Conservation (phyloP, 2,888 invertebrate species). For the Dicycla oo region DNA sequence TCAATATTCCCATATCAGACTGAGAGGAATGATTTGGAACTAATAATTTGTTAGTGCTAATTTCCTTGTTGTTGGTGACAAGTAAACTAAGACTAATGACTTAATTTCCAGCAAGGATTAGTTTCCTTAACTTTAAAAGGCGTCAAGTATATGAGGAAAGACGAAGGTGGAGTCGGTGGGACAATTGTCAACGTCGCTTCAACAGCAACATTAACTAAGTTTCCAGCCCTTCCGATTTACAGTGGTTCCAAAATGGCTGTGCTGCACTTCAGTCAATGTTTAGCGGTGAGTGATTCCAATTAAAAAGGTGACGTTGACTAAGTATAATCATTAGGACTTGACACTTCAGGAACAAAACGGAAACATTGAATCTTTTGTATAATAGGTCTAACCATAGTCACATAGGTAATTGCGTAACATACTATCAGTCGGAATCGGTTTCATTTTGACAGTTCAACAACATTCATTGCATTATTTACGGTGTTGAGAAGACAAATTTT, state of each 20-base stretch:
- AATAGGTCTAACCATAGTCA: too few species aligned
- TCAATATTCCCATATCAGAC: neutral
- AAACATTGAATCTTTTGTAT: too few species aligned
- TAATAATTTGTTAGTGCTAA: neutral
- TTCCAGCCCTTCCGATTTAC: slow-evolving; percentile 69
- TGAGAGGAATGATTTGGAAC: neutral
- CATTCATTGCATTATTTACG: too few species aligned
- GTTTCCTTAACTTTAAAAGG: slow-evolving; percentile 82
- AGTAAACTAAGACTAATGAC: neutral
- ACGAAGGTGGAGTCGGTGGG: slow-evolving; percentile 74
- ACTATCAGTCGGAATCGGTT: too few species aligned
- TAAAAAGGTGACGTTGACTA: too few species aligned
- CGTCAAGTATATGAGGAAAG: slow-evolving; percentile 73
- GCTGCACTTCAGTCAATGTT: slow-evolving; percentile 52
- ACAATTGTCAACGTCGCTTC: slow-evolving; percentile 77
- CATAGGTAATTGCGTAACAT: too few species aligned
- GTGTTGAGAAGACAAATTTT: too few species aligned
- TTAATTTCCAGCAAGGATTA: slow-evolving; percentile 80
- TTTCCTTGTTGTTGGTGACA: neutral
- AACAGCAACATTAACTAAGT: slow-evolving; percentile 60
- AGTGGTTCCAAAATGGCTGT: slow-evolving; percentile 69
- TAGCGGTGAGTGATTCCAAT: slow-evolving; percentile 10
- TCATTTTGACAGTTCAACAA: too few species aligned
- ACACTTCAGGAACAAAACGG: too few species aligned
- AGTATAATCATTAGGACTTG: too few species aligned